phyloP scores from a whole-genome alignment of 2,113 vertebrate genomes.

The Malurus elegans region DNA sequence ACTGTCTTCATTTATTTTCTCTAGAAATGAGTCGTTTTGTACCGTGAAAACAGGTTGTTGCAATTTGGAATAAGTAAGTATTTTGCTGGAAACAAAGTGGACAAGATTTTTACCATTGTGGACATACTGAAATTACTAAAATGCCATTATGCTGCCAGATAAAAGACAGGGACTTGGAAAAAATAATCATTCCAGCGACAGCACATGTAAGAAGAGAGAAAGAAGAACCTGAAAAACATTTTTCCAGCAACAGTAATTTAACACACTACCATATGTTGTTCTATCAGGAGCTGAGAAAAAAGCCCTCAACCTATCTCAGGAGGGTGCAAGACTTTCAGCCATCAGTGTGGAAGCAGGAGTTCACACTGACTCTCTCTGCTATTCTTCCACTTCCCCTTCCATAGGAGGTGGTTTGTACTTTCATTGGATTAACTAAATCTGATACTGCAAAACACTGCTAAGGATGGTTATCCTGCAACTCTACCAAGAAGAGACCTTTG shows the following conservation, averaged over 20 bases:
- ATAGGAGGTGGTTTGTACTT: neutral
- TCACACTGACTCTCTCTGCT: neutral
- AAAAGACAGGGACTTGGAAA: neutral
- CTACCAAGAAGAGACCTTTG: neutral
- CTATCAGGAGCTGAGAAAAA: neutral
- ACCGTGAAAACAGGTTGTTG: neutral
- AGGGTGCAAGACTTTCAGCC: neutral
- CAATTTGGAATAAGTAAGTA: neutral
- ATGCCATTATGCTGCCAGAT: neutral
- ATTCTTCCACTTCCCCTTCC: no score
- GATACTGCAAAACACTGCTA: neutral
- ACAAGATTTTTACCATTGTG: neutral
- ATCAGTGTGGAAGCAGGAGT: neutral
- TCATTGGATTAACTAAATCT: neutral
- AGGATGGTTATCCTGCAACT: neutral
- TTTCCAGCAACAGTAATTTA: neutral
- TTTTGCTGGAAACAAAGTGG: neutral
- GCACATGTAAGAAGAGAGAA: neutral
- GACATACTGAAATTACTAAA: neutral
- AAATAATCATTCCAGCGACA: neutral
- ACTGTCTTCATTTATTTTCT: neutral
- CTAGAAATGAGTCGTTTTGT: rapidly evolving
- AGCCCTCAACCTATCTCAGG: rapidly evolving
- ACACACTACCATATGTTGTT: neutral
- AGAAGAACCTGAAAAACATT: neutral